phyloP scores from a whole-genome alignment of 2,113 vertebrate genomes.

The Strix uralensis region DNA sequence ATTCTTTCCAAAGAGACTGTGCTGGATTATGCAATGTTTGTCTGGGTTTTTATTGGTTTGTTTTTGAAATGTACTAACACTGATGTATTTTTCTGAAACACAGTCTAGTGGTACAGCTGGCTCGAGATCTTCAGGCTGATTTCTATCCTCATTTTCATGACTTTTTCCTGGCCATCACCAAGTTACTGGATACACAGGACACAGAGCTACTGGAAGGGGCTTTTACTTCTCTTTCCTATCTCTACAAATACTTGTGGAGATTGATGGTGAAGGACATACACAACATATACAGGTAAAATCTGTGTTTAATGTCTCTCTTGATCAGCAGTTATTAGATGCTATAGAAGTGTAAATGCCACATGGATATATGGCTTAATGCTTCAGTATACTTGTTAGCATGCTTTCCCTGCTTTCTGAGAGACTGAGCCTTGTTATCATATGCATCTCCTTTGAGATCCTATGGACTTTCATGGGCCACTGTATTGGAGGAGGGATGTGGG shows the following conservation, averaged over 20 bases:
- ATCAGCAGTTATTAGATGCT: neutral
- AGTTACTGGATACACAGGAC: constrained; percentile 90
- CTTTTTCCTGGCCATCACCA: constrained; percentile 88
- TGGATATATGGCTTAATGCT: neutral
- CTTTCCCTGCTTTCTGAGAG: neutral
- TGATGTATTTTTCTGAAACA: constrained; percentile 6
- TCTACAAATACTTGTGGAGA: constrained; percentile 97
- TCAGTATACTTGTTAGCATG: neutral
- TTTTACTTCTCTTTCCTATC: constrained; percentile 92
- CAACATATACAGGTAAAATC: constrained; percentile 88
- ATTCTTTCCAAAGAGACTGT: neutral
- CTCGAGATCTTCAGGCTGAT: constrained; percentile 93
- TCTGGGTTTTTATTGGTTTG: neutral
- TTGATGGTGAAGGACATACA: constrained; percentile 94
- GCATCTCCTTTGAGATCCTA: neutral
- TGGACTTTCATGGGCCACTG: neutral
- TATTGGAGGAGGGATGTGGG: neutral
- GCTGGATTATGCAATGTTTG: neutral
- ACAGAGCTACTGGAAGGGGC: constrained; percentile 92
- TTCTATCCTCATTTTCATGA: constrained; percentile 96
- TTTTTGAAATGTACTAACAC: neutral
- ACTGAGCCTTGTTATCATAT: neutral
- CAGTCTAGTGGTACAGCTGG: constrained; percentile 93
- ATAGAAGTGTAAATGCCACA: neutral
- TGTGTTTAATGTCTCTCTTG: neutral